phyloP scores from a whole-genome alignment of 2,113 vertebrate species.

The Philantomba maxwellii region DNA sequence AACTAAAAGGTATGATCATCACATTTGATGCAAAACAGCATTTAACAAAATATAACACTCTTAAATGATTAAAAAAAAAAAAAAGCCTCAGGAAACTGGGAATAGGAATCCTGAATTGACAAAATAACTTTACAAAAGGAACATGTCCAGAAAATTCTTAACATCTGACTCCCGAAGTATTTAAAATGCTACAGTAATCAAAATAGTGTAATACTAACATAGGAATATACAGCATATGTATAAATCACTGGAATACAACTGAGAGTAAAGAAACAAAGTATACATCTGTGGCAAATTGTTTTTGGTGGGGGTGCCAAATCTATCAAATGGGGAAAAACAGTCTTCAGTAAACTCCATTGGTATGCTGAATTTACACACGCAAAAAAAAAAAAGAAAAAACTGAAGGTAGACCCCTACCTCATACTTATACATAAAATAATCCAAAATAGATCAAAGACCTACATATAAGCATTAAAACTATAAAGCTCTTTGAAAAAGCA shows the following conservation, averaged over 20 bases:
- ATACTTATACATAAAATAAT: neutral
- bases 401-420: neutral
- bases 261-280: neutral
- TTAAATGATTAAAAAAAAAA: neutral
- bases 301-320: neutral
- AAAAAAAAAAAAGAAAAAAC: neutral
- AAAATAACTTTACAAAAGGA: neutral
- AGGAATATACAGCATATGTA: neutral
- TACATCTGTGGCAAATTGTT: neutral
- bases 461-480: neutral
- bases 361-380: neutral
- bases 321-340: neutral
- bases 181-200: neutral
- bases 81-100: neutral
- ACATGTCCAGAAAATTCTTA: neutral
- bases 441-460: neutral
- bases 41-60: neutral
- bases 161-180: neutral
- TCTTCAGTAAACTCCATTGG: neutral
- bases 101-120: neutral
- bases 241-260: neutral
- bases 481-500: neutral
- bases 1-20: neutral
- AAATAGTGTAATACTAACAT: neutral
- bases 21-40: neutral